phyloP scores from a whole-genome alignment of 2,888 invertebrate species.

The Pseudeuparius sepicola region DNA sequence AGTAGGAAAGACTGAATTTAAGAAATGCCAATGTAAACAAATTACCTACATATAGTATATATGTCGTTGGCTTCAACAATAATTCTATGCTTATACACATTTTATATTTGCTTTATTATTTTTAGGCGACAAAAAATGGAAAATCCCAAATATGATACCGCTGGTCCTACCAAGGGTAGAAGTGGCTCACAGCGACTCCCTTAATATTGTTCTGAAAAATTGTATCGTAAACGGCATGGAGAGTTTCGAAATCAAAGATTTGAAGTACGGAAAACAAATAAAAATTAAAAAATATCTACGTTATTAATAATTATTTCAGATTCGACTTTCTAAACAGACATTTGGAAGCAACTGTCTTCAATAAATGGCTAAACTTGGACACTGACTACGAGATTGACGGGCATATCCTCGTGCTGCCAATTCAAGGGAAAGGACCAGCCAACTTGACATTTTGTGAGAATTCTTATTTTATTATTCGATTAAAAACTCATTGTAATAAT shows the following conservation, averaged over 20 bases:
- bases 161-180: constrained; percentile 25
- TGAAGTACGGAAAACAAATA: constrained; percentile 19
- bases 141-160: constrained; percentile 27
- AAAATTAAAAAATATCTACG: background rate
- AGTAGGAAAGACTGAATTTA: too few species aligned
- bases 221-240: constrained; percentile 26
- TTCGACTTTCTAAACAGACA: constrained; percentile 17
- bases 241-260: constrained; percentile 19
- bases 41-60: too few species aligned
- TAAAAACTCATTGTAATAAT: constrained; percentile 1
- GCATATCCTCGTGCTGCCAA: constrained; percentile 31
- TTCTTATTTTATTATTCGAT: constrained; percentile 1
- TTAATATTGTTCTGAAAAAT: constrained; percentile 20
- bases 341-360: constrained; percentile 9
- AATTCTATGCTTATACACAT: too few species aligned
- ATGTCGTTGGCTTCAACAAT: too few species aligned
- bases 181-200: background rate
- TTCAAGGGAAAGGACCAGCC: constrained; percentile 30
- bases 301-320: constrained; percentile 18
- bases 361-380: constrained; percentile 9
- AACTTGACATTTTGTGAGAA: constrained; percentile 27
- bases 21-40: too few species aligned
- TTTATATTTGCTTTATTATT: too few species aligned
- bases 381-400: constrained; percentile 30
- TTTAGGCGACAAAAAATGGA: constrained; percentile 29